A percentile compares a stretch with the other conserved stretches of the same genome.
phyloP scores from a whole-genome alignment of 2,113 vertebrate genomes.

The Mellivora capensis region DNA sequence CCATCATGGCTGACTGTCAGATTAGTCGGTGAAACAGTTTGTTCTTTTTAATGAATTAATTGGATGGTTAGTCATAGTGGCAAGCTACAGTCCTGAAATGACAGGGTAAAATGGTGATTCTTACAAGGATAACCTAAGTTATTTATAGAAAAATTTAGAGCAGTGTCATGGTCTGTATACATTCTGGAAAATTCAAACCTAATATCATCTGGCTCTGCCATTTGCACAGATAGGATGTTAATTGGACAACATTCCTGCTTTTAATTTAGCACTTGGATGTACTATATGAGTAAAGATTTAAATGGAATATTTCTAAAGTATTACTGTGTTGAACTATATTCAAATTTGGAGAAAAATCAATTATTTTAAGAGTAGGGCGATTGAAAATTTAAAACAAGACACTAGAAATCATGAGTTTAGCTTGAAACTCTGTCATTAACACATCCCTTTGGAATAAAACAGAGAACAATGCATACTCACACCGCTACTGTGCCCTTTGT shows the following conservation, averaged over 20 bases:
- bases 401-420: slow-evolving; percentile 60
- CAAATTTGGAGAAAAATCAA: neutral
- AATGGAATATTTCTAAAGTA: neutral
- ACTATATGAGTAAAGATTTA: neutral
- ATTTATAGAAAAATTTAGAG: neutral
- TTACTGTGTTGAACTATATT: slow-evolving; percentile 13
- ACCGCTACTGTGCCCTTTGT: slow-evolving; percentile 72
- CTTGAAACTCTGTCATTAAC: slow-evolving; percentile 62
- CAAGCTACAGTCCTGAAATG: neutral
- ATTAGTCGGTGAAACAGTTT: neutral
- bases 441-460: slow-evolving; percentile 66
- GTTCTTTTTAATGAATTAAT: slow-evolving; percentile 38
- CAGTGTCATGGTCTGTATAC: neutral
- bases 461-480: slow-evolving; percentile 55
- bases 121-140: neutral
- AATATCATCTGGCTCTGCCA: neutral
- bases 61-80: neutral
- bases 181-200: neutral
- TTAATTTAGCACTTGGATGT: neutral
- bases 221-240: neutral
- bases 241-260: neutral
- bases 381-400: slow-evolving; percentile 64
- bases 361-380: neutral
- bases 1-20: neutral
- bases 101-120: neutral